Evolutionary conservation across 2,888 invertebrate species (phyloP).

Genomic region (Coremacera marginata): DNA sequence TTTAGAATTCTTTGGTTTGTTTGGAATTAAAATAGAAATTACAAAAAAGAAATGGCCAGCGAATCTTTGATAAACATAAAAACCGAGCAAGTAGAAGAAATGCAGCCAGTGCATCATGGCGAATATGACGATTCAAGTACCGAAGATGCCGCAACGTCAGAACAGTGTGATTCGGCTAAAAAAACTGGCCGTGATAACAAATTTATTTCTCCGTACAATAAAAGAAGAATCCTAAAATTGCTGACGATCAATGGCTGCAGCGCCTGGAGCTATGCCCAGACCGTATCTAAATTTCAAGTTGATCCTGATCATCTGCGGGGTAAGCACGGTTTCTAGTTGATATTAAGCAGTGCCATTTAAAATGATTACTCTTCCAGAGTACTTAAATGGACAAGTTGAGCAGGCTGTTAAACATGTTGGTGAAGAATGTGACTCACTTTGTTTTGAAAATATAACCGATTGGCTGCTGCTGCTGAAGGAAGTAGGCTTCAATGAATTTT

Average conservation of each 20-base stretch:
- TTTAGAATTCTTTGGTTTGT: neutral
- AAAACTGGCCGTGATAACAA: neutral
- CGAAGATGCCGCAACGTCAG: neutral
- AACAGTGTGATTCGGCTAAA: neutral
- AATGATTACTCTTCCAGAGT: slow-evolving; percentile 50
- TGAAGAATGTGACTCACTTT: slow-evolving; percentile 57
- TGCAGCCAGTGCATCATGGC: neutral
- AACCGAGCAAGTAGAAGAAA: neutral
- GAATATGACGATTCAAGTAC: neutral
- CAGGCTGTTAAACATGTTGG: slow-evolving; percentile 53
- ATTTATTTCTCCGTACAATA: slow-evolving; percentile 26
- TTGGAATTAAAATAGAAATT: neutral
- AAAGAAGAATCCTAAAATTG: slow-evolving; percentile 34
- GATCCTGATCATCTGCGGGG: slow-evolving; percentile 7
- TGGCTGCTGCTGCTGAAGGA: slow-evolving; percentile 59
- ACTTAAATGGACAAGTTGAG: slow-evolving; percentile 49
- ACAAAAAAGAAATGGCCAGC: neutral
- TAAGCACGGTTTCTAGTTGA: neutral
- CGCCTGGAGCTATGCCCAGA: slow-evolving; percentile 4
- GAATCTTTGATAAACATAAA: neutral
- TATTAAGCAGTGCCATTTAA: neutral
- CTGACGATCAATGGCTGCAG: slow-evolving; percentile 35
- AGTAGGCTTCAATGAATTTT: slow-evolving; percentile 46
- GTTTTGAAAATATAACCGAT: slow-evolving; percentile 56
- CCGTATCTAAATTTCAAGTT: slow-evolving; percentile 26